Evolutionary conservation across 1,140 invertebrate genomes (phyloP), one percentile per base, ranked within the genome.

Genomic region (Trichomalopsis sarcophagae): DNA sequence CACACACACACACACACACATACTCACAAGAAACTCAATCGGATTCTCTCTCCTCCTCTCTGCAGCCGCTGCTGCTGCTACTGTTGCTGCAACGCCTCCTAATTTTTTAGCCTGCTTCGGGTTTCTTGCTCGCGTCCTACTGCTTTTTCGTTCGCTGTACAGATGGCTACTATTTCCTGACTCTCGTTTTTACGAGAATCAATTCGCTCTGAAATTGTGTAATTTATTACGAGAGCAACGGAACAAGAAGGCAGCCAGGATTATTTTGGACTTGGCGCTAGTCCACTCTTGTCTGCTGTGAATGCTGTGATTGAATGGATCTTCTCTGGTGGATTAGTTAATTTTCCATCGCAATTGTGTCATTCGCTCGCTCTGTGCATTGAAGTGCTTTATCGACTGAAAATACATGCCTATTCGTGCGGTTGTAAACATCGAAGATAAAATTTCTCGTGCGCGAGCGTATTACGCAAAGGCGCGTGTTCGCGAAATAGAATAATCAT

Each of bases 1-100:
- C 40, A 1, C 40, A 6, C 17, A 69, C n/a, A n/a, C n/a, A n/a
- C n/a, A 44, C 40, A 44, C 40, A 44, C 40, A 44, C 0, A 44
- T 10, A 44, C 40, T 9, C 40, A 6, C 17, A 69, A 80, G 78
- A 80, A 80, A 80, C 78, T 80, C 66, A 36, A 68, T 80, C 14
- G 77, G 27, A 33, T 69, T 69, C 62, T 80, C 66, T 17, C 73
- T 74, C 73, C 21, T 7, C 13, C 73, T 36, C 73, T 74, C 33
- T 74, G 11, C 21, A 7, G 9, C 50, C 33, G 3, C 5, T 55
- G 17, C 17, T 55, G 50, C 50, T 62, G 55, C 55, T 6, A 62
- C 5, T 55, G 17, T 5, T 55, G 14, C 50, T 62, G 55, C 55
- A n/a, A 62, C 3, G 9, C 40, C 40, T 44, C 40, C 40, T 44